Conservation (phyloP, 2,888 invertebrate species). For the Serripes groenlandicus region DNA sequence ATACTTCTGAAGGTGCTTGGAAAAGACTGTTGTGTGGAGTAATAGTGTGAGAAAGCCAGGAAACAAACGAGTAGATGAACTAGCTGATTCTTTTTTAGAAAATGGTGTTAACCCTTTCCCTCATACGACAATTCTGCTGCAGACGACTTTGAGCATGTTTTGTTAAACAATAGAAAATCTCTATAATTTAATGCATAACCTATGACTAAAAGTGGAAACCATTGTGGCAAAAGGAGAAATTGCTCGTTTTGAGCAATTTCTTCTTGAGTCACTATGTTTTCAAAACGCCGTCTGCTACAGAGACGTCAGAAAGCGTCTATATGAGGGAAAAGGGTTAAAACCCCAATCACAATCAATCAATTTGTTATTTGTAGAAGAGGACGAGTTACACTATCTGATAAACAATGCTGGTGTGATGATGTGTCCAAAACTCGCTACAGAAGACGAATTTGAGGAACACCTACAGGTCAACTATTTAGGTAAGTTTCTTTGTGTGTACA, state of each 20-base stretch:
- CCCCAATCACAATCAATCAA: not conserved
- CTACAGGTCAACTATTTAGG: constrained; percentile 85
- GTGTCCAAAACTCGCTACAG: constrained; percentile 79
- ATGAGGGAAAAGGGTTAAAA: not conserved
- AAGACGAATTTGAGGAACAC: constrained; percentile 85
- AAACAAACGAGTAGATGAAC: no score
- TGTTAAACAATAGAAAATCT: no score
- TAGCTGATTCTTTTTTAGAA: no score
- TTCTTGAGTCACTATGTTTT: not conserved
- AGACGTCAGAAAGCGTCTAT: no score
- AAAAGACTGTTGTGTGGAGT: no score
- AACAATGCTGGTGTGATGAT: constrained; percentile 86
- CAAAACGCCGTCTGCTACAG: not conserved
- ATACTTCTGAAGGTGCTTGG: no score
- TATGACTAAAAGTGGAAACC: not conserved
- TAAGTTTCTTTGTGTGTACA: no score
- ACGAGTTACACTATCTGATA: constrained; percentile 82
- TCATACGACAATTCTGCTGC: no score
- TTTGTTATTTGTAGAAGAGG: constrained; percentile 71
- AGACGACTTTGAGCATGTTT: no score
- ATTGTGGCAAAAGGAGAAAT: not conserved
- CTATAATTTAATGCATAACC: no score
- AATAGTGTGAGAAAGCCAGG: no score
- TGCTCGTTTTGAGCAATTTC: not conserved
- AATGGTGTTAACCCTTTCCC: no score